These are phyloP conservation scores for Dasyurus viverrinus DNA, from an alignment of 2,113 vertebrate species.

Conservation along the genomic window DNA sequence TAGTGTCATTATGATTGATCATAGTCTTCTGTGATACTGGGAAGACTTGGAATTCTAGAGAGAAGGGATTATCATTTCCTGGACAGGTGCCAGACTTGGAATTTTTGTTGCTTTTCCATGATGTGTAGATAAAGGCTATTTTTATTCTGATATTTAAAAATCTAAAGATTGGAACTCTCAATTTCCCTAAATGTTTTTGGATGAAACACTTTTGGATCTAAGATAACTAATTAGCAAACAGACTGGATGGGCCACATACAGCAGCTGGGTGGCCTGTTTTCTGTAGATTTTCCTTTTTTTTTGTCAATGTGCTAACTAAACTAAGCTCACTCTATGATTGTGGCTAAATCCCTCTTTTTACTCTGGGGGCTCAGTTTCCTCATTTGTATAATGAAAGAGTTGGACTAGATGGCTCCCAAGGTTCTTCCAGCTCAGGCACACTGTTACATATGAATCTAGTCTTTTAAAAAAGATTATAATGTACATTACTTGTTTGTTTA, in stretches of 20 bases:
- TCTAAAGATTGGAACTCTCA: constrained; percentile 37
- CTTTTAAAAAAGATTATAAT: not conserved
- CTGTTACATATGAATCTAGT: not conserved
- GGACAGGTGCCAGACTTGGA: constrained; percentile 29
- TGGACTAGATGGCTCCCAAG: not conserved
- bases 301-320: constrained; percentile 27
- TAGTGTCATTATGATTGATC: constrained; percentile 40
- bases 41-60: constrained; percentile 19
- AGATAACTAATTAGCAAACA: constrained; percentile 64
- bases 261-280: not conserved
- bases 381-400: not conserved
- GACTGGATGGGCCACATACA: not conserved
- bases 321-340: constrained; percentile 15
- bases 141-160: constrained; percentile 61
- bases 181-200: constrained; percentile 56
- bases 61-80: constrained; percentile 33
- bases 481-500: not conserved
- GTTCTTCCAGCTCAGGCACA: constrained; percentile 25
- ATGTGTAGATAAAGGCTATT: constrained; percentile 52
- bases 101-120: not conserved
- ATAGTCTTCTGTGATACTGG: accelerated
- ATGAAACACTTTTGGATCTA: constrained; percentile 48
- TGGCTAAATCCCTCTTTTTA: constrained; percentile 5
- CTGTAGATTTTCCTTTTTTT: not conserved
- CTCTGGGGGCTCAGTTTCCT: not conserved